These are phyloP conservation scores for Scartelaos histophorus DNA, from an alignment of 2,113 vertebrate genomes.

Conservation along the genomic window DNA sequence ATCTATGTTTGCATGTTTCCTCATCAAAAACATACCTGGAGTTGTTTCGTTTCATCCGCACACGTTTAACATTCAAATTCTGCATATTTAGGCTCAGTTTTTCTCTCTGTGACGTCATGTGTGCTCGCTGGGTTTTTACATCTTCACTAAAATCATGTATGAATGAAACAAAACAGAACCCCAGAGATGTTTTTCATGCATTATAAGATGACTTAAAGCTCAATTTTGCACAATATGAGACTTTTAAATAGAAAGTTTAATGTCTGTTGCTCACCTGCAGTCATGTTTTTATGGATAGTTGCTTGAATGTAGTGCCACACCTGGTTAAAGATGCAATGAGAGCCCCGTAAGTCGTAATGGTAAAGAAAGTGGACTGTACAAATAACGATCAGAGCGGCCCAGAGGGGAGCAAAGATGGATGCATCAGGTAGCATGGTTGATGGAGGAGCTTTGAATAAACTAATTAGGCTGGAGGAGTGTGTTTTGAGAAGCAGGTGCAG, in stretches of 20 bases:
- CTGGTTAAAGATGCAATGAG: conserved; percentile 53
- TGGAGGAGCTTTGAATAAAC: conserved; percentile 59
- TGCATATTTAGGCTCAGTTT: no score
- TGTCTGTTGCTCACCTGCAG: conserved; percentile 44
- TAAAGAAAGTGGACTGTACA: conserved; percentile 25
- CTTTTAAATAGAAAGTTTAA: conserved; percentile 36
- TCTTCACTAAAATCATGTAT: no score
- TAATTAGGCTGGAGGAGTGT: conserved; percentile 53
- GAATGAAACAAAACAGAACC: no score
- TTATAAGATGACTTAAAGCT: no score
- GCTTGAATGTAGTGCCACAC: conserved; percentile 50
- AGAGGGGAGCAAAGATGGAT: conserved; percentile 43
- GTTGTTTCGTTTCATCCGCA: no score
- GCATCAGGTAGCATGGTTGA: conserved; percentile 42
- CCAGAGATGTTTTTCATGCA: no score
- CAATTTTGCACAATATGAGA: no score
- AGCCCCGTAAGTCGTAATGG: conserved; percentile 6
- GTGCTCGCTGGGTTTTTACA: no score
- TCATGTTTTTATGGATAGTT: conserved; percentile 55
- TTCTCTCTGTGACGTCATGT: no score
- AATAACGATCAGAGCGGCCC: conserved; percentile 33
- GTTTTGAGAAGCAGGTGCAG: conserved; percentile 65
- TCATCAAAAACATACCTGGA: no score
- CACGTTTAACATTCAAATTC: no score
- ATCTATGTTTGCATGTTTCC: no score